phyloP scores from a whole-genome alignment of 2,113 vertebrate genomes.

The Melanotaenia duboulayi region DNA sequence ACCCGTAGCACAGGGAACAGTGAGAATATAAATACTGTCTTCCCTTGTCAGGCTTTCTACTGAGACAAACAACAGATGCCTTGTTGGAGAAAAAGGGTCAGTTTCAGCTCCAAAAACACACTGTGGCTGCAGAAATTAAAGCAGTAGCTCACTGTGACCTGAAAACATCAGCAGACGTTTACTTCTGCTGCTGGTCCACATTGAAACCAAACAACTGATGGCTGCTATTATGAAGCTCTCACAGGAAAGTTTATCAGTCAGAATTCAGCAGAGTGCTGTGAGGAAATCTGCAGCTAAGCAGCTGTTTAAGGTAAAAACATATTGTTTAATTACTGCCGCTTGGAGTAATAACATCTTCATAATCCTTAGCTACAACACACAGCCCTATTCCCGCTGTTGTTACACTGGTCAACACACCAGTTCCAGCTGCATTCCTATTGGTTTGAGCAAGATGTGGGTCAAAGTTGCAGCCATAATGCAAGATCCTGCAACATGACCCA shows the following conservation, averaged over 20 bases:
- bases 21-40: conserved; percentile 67
- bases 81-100: conserved; percentile 14
- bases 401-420: too few relatives aligned
- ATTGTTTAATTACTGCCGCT: too few relatives aligned
- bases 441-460: too few relatives aligned
- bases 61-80: conserved; percentile 42
- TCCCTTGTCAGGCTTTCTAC: conserved; percentile 48
- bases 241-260: background rate
- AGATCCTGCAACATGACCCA: too few relatives aligned
- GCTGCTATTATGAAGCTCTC: background rate
- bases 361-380: too few relatives aligned
- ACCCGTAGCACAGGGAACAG: conserved; percentile 5
- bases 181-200: background rate
- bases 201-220: background rate
- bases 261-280: background rate
- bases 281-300: background rate
- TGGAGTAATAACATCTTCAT: too few relatives aligned
- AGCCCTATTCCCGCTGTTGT: too few relatives aligned
- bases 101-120: conserved; percentile 23
- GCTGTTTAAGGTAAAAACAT: background rate
- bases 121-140: conserved; percentile 27
- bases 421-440: too few relatives aligned
- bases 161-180: conserved; percentile 13
- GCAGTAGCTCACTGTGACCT: conserved; percentile 32
- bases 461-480: too few relatives aligned